Percentiles rank a stretch among this genome's conserved stretches.
phyloP scores from a whole-genome alignment of 2,888 invertebrate genomes.

The Heliothis peltigera region DNA sequence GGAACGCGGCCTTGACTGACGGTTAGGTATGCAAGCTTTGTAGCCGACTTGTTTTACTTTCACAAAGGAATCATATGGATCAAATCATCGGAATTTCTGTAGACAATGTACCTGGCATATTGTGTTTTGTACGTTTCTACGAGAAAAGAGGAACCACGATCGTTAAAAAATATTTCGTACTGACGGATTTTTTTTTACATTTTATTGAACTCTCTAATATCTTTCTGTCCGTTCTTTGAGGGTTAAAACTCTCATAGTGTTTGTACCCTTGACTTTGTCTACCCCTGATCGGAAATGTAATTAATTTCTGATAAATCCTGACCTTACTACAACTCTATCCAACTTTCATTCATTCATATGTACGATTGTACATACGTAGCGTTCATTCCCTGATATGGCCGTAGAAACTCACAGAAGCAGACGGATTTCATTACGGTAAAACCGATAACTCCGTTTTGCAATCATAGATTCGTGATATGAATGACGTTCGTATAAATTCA shows the following conservation, averaged over 20 bases:
- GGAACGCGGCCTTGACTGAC: slow-evolving; percentile 59
- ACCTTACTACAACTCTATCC: no score
- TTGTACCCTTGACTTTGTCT: no score
- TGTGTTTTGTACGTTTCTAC: no score
- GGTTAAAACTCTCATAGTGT: no score
- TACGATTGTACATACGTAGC: background rate
- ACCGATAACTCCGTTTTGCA: slow-evolving; percentile 50
- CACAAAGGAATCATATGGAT: slow-evolving; percentile 16
- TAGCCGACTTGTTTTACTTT: slow-evolving; percentile 46
- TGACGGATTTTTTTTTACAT: no score
- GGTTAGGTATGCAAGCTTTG: slow-evolving; percentile 43
- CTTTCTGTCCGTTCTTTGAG: no score
- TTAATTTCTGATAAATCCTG: no score
- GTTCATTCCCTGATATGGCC: slow-evolving; percentile 8
- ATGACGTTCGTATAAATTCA: slow-evolving; percentile 38
- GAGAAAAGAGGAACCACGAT: no score
- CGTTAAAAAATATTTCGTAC: no score
- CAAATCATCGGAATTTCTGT: slow-evolving; percentile 12
- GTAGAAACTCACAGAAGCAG: slow-evolving; percentile 36
- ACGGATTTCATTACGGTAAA: slow-evolving; percentile 53
- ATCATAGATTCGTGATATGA: slow-evolving; percentile 48
- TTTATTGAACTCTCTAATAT: no score
- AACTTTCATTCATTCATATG: no score
- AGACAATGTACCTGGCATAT: slow-evolving; percentile 8
- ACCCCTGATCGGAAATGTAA: no score